Evolutionary conservation across 2,113 vertebrate species (phyloP).

Genomic region (Xiphophorus couchianus): DNA sequence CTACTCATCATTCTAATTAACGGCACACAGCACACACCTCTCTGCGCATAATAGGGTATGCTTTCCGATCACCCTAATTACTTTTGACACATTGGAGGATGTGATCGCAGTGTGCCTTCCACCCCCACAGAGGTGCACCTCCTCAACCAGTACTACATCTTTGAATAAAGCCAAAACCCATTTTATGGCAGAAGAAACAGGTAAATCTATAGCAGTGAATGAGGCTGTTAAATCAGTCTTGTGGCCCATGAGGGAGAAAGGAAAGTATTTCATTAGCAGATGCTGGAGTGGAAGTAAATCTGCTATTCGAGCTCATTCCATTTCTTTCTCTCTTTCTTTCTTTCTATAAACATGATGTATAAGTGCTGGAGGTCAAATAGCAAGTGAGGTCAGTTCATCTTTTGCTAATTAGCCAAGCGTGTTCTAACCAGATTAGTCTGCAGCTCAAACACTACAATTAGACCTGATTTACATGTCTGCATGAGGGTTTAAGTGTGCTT

Average conservation of each 20-base stretch:
- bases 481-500: slow-evolving; percentile 4
- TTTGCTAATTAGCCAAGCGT: slow-evolving; percentile 43
- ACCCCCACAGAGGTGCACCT: slow-evolving; percentile 47
- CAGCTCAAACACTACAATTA: slow-evolving; percentile 37
- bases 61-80: slow-evolving; percentile 72
- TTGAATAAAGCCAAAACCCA: slow-evolving; percentile 35
- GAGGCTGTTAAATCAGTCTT: slow-evolving; percentile 61
- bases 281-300: slow-evolving; percentile 50
- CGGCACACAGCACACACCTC: slow-evolving; percentile 56
- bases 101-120: slow-evolving; percentile 53
- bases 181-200: slow-evolving; percentile 57
- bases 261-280: slow-evolving; percentile 61
- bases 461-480: slow-evolving; percentile 22
- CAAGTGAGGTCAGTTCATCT: slow-evolving; percentile 43
- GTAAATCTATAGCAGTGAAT: slow-evolving; percentile 60
- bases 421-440: slow-evolving; percentile 31
- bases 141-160: slow-evolving; percentile 21
- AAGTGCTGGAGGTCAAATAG: slow-evolving; percentile 41
- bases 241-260: slow-evolving; percentile 53
- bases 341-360: slow-evolving; percentile 6
- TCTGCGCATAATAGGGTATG: slow-evolving; percentile 58
- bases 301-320: slow-evolving; percentile 19
- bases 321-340: neutral
- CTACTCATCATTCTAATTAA: slow-evolving; percentile 71
- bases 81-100: slow-evolving; percentile 73